These are phyloP conservation scores for Heliangelus exortis DNA, from an alignment of 2,797 vertebrate genomes.

Conservation along the genomic window DNA sequence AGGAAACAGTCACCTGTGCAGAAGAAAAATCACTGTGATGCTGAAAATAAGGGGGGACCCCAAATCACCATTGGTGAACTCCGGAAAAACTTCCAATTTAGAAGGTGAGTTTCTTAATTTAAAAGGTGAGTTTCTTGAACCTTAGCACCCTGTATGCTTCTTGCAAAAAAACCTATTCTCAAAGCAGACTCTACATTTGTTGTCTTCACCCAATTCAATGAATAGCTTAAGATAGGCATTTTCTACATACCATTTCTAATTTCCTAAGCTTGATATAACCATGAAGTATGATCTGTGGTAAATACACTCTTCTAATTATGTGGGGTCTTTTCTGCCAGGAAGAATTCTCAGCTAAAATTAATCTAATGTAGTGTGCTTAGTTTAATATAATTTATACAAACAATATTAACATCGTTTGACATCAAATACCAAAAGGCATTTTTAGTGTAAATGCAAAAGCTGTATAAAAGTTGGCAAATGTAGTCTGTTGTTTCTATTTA, in stretches of 20 bases:
- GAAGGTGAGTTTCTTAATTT: conserved; percentile 85
- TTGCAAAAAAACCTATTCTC: background rate
- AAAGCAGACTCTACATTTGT: rapidly evolving
- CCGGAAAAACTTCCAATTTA: conserved; percentile 92
- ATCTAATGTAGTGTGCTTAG: background rate
- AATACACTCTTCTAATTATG: background rate
- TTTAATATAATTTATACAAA: background rate
- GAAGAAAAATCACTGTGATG: conserved; percentile 69
- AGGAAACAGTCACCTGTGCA: conserved; percentile 71
- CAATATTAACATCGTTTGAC: background rate
- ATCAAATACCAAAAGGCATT: background rate
- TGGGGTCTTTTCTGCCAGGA: background rate
- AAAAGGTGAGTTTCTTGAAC: conserved; percentile 81
- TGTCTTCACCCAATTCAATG: rapidly evolving
- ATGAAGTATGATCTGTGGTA: background rate
- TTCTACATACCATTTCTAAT: background rate
- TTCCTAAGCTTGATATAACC: background rate
- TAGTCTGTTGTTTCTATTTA: background rate
- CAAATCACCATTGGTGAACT: conserved; percentile 89
- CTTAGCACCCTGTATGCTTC: background rate
- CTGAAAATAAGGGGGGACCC: conserved; percentile 86
- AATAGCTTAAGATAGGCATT: background rate
- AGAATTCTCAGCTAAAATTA: background rate
- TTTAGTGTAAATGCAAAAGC: background rate
- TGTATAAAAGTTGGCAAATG: background rate